Percentiles rank a stretch among this genome's conserved stretches.
Evolutionary conservation across 1,140 invertebrate genomes (phyloP).

Genomic region (Gonioctena quinquepunctata): DNA sequence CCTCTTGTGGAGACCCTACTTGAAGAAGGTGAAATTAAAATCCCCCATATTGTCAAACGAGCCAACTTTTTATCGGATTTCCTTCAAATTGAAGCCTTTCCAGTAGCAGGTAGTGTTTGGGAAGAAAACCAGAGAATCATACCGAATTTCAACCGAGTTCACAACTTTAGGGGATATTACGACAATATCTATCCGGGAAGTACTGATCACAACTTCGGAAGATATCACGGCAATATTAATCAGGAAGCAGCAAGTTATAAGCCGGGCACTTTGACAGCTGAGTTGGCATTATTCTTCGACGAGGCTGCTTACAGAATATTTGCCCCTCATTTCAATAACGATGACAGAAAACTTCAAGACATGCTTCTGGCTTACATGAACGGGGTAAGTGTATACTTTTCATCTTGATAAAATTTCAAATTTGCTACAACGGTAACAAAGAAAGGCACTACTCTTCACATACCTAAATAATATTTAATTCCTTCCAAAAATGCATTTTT

Average conservation of each 20-base stretch:
- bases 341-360: slow-evolving; percentile 68
- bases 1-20: slow-evolving; percentile 37
- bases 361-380: slow-evolving; percentile 77
- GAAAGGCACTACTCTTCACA: too few species aligned
- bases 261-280: slow-evolving; percentile 57
- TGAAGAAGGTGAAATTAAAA: slow-evolving; percentile 33
- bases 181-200: neutral
- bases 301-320: slow-evolving; percentile 72
- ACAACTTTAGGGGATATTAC: neutral
- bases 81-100: slow-evolving; percentile 43
- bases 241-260: slow-evolving; percentile 3
- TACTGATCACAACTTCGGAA: neutral
- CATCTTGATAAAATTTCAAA: too few species aligned
- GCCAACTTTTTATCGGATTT: slow-evolving; percentile 48
- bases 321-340: slow-evolving; percentile 66
- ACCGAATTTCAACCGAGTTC: neutral
- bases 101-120: slow-evolving; percentile 40
- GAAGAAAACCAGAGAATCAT: slow-evolving; percentile 8
- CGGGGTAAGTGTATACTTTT: slow-evolving; percentile 66
- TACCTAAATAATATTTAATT: too few species aligned
- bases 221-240: slow-evolving; percentile 6
- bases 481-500: too few species aligned
- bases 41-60: slow-evolving; percentile 63
- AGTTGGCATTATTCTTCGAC: slow-evolving; percentile 76
- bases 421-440: too few species aligned